Evolutionary conservation across 2,113 vertebrate genomes (phyloP).

Genomic region (Gymnobelideus leadbeateri): DNA sequence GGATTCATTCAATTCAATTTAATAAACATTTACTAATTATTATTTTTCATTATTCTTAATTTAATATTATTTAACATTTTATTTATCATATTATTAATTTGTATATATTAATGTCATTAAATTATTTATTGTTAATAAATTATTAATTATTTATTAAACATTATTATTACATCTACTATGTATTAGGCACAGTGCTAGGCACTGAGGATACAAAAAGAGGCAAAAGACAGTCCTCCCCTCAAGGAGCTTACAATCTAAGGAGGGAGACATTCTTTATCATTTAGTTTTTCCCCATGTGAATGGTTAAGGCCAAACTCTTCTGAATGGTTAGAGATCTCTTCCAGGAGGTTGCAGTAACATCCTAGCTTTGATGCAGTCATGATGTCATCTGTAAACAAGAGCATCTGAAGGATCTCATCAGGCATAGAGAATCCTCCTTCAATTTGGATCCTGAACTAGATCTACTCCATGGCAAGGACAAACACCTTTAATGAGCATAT

Average conservation of each 20-base stretch:
- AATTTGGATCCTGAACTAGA: neutral
- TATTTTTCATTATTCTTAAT: too few species aligned
- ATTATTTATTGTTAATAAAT: too few species aligned
- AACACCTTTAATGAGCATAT: neutral
- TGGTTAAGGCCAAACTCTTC: neutral
- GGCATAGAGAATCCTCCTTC: neutral
- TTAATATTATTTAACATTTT: too few species aligned
- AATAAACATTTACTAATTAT: neutral
- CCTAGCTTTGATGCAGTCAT: neutral
- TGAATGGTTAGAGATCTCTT: neutral
- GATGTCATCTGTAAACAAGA: neutral
- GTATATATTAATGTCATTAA: too few species aligned
- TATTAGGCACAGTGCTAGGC: neutral
- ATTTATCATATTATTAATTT: too few species aligned
- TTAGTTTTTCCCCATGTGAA: neutral
- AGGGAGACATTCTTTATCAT: neutral
- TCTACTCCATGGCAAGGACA: neutral
- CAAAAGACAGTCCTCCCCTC: neutral
- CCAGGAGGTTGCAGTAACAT: neutral
- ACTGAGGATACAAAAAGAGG: neutral
- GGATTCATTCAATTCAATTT: neutral
- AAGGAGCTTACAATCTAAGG: neutral
- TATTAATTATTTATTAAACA: too few species aligned
- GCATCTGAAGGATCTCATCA: neutral
- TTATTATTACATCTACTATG: neutral